Base-by-base conservation (phyloP, 2,888 invertebrate genomes). In the Caenorhabditis angaria region DNA sequence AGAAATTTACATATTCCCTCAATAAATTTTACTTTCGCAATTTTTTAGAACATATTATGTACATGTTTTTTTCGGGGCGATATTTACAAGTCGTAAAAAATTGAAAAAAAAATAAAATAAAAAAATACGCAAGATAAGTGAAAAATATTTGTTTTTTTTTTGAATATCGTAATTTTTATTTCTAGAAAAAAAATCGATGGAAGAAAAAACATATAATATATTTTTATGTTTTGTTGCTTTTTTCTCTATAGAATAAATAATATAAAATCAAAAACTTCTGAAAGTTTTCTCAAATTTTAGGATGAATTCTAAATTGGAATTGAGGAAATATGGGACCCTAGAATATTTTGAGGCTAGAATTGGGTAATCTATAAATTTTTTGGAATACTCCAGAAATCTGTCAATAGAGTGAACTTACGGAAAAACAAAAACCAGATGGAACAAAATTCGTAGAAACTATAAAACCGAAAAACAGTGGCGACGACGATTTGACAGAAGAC, bases 251-350 rank as follows among this genome's bases (percentile, higher is more conserved):
- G 18, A 41, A 2, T 18, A 18, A 41, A 18, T 3, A 41, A 55
- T 24, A 55, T 10, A 20, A 1, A 55, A 35, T 8, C 35, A 8
- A 20, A 32, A 35, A 59, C 20, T 59, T 47, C n/a, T 18, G 20
- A 41, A 41, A 20, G n/a, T n/a, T n/a, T n/a, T n/a, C n/a, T n/a
- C n/a, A n/a, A n/a, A n/a, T n/a, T n/a, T n/a, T n/a, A n/a, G n/a
- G n/a, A n/a, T n/a, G n/a, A n/a, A n/a, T n/a, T n/a, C 18, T n/a
- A 41, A 59, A n/a, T 29, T 32, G 29, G 14, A 29, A 18, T 27
- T 54, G 27, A 54, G 54, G 28, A 54, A 25, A 54, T 54, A 18
- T 54, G 54, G 18, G 54, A 12, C 22, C 32, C n/a, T n/a, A n/a
- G n/a, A n/a, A n/a, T n/a, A n/a, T n/a, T n/a, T n/a, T n/a, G n/a